Evolutionary conservation across 2,113 vertebrate species (phyloP), one percentile per base, ranked within the genome.

Genomic region (Syngnathus floridae): DNA sequence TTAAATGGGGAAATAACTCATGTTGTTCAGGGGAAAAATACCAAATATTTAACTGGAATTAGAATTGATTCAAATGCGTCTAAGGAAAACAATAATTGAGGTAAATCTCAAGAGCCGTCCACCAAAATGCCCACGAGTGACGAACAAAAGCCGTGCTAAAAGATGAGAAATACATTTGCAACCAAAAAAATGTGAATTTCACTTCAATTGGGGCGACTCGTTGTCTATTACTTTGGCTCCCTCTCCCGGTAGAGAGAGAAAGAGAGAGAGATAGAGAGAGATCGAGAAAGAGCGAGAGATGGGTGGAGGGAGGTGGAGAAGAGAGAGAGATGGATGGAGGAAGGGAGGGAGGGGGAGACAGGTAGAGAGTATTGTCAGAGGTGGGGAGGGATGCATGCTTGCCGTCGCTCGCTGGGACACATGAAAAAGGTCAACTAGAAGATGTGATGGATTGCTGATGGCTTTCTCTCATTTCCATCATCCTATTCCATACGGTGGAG

Each of bases 311-410:
- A 59, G 67, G 60, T 67, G 51, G 71, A 31, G 63, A 52, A 68
- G 67, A 55, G 67, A 65, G 71, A 31, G 63, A 54, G 21, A 12
- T 9, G 11, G 48, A 8, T 8, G 19, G 10, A 7, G 54, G 14
- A 22, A 12, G 1, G 26, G 72, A 36, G 54, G 58, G 67, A 62
- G 66, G 73, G 68, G 46, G 70, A 64, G 76, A 58, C 66, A 73
- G 73, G 66, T 67, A 74, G 69, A 74, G 69, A 74, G 26, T 82
- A 80, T 52, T 72, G 67, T 59, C 2, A 72, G 69, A 80, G 73
- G 82, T 73, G 68, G 76, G 55, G 64, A 64, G 55, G 45, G 36
- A 10, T 13, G 75, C 67, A 58, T 48, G 48, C 61, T 67, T 8
- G 41, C 55, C 43, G 52, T 75, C 63, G 70, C 64, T 48, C 66